These are phyloP conservation scores for Microchirus variegatus DNA, from an alignment of 2,797 vertebrate species.

Conservation along the genomic window DNA sequence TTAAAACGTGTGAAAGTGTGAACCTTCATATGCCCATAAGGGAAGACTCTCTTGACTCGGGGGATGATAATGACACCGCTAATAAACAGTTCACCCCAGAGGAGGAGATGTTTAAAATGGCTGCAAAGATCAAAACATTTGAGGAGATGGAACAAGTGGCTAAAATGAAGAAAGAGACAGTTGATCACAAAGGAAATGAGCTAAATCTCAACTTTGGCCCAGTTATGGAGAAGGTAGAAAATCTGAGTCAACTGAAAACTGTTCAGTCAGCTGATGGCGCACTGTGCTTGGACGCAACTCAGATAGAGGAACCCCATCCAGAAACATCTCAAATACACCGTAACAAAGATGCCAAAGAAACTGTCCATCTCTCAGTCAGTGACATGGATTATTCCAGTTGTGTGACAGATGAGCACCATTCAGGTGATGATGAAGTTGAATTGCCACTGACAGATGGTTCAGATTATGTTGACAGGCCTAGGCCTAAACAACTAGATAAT, in stretches of 20 bases:
- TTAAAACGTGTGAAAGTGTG: constrained; percentile 58
- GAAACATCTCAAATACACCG: constrained; percentile 22
- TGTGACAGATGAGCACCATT: constrained; percentile 24
- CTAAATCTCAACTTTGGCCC: constrained; percentile 60
- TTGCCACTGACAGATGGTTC: constrained; percentile 9
- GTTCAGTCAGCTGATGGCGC: constrained; percentile 21
- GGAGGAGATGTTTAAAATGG: constrained; percentile 99
- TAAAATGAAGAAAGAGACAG: constrained; percentile 79
- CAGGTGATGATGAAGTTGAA: constrained; percentile 16
- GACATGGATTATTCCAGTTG: constrained; percentile 14
- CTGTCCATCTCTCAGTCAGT: neutral
- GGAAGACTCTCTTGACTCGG: constrained; percentile 34
- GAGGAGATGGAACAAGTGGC: constrained; percentile 94
- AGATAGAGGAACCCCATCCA: constrained; percentile 16
- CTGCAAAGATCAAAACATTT: constrained; percentile 95
- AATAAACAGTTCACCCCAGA: constrained; percentile 90
- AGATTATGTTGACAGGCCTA: constrained; percentile 9
- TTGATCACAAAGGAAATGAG: constrained; percentile 25
- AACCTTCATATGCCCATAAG: constrained; percentile 36
- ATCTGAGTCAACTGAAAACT: constrained; percentile 17
- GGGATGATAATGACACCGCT: constrained; percentile 43
- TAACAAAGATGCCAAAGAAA: constrained; percentile 5
- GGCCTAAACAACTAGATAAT: constrained; percentile 38
- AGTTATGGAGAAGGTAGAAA: constrained; percentile 53
- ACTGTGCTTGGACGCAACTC: constrained; percentile 10